Evolutionary conservation across 2,113 vertebrate species (phyloP), one percentile per base, ranked within the genome.

Genomic region (Eulacestoma nigropectus): DNA sequence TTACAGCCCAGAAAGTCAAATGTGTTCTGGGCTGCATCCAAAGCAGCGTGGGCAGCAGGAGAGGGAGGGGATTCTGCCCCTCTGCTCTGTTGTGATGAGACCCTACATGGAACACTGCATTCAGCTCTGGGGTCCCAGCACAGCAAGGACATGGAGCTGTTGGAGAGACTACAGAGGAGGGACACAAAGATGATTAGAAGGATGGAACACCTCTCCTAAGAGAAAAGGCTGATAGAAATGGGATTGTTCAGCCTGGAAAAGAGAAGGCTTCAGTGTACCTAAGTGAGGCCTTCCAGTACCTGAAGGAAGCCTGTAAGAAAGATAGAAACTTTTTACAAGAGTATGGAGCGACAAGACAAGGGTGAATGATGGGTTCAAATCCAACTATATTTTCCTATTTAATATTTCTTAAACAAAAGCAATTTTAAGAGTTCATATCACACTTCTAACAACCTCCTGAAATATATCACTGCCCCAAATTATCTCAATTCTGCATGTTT

Each of bases 71-170:
- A 50, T 30, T 41, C 18, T 70, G 35, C 12, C 19, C 44, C 23
- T 41, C 44, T 41, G 44, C 53, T 60, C 65, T 69, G 53, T 30
- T n/a, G 17, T 49, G 42, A 7, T 11, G 30, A 35, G 9, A 50
- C 1, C 9, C 44, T 37, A 16, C 5, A 30, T 35, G 64, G 9
- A 82, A 2, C 1, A 0, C 12, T n/a, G 35, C 44, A 29, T 52
- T 26, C 56, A 44, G 10, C 3, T 26, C 56, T 42, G 67, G 25
- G 20, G 2, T 25, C 10, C 11, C 37, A 52, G 13, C 6, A 16
- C 10, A 26, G 37, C 26, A 44, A 37, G 5, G 10, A 26, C 6
- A 32, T 4, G 11, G 25, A 35, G 4, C 8, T 21, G 8, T 8
- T 52, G 47, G 10, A 52, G 8, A 0, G 6, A 27, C 7, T 33